phyloP scores from a whole-genome alignment of 2,797 vertebrate species.

The Epinephelus malabaricus region DNA sequence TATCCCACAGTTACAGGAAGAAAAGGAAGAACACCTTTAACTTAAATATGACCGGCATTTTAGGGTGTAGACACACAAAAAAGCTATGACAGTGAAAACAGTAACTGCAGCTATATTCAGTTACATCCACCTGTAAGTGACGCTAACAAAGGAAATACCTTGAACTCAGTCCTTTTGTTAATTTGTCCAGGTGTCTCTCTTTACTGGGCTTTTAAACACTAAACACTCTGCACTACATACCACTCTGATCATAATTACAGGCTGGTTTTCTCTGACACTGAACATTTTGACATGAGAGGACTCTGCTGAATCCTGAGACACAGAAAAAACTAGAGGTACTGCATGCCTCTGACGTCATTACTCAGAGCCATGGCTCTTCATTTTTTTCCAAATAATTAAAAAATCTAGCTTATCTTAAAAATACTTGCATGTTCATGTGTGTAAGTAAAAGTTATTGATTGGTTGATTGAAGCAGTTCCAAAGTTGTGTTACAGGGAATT shows the following conservation, averaged over 20 bases:
- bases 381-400: neutral
- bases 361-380: neutral
- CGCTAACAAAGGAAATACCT: neutral
- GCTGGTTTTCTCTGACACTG: slow-evolving; percentile 1
- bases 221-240: neutral
- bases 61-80: neutral
- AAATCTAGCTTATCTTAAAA: neutral
- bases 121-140: neutral
- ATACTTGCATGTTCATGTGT: neutral
- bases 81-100: neutral
- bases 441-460: neutral
- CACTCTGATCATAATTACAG: slow-evolving; percentile 9
- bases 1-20: neutral
- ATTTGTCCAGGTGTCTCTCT: neutral
- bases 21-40: neutral
- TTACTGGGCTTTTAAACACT: neutral
- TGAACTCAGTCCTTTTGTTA: neutral
- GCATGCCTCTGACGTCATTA: neutral
- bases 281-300: neutral
- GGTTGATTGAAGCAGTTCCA: too few species aligned
- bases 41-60: neutral
- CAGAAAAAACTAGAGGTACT: neutral
- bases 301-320: too few species aligned
- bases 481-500: neutral
- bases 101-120: neutral